Base-by-base conservation (phyloP, 2,113 vertebrate species). In the Opisthocomus hoazin region DNA sequence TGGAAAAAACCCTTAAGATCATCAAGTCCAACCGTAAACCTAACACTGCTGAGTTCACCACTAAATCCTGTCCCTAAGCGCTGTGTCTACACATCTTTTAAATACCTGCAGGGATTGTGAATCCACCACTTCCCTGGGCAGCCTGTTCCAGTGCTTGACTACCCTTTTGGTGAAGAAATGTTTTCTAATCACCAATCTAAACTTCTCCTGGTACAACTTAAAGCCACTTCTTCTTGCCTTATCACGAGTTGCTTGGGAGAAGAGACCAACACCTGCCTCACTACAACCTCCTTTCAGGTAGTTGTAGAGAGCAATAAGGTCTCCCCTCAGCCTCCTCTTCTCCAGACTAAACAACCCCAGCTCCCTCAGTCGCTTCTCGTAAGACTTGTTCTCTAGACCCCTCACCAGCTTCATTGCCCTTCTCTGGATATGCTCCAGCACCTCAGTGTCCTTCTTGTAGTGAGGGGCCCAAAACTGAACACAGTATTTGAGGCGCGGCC, bases 1-100 rank as follows among this genome's bases (percentile, higher is more conserved):
- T 80, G 60, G 30, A 75, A 73, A 84, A 63, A 27, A 80, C 7
- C 7, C 7, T 64, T 57, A 69, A 51, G 37, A 46, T 36, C 29
- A 41, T 24, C 5, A 4, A 64, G 15, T 12, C 0, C 4, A 57
- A 70, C 9, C 0, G 0, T 70, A 15, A 84, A 51, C 3, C 5
- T 8, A 46, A n/a, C 12, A 71, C 12, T 36, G 24, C 6, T 19
- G 69, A 51, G 6, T 50, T 27, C 23, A 57, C 46, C 43, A 43
- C 19, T 73, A 78, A 37, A n/a, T 18, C 2, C n/a, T 29, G 15
- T 37, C 30, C 12, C 11, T 21, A 61, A 73, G 22, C 6, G 2
- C 23, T 26, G 43, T 5, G 19, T 30, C 80, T 26, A 22, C 10
- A 3, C 2, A 2, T 26, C 26, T 48, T 66, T 61, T 34, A 45